Base-by-base conservation (phyloP, 53 echinoderm and acorn worm genomes). In the Henricia sp. region DNA sequence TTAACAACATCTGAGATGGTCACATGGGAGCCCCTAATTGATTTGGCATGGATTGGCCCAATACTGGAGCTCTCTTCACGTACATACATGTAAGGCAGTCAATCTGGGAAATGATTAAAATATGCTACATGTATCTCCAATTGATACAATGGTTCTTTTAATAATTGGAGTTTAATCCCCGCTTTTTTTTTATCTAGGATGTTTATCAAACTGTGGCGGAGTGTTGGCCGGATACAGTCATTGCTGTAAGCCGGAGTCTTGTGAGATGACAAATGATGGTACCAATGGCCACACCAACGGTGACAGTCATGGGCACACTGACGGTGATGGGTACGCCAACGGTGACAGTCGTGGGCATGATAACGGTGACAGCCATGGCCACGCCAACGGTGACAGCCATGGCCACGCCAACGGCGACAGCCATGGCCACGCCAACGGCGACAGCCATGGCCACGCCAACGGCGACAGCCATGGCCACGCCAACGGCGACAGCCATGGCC, bases 181-280 rank as follows among this genome's bases (percentile, higher is more conserved):
- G 26, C 60, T 26, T 21, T 59, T 1, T 4, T 11, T 53, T 77
- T 53, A 65, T 74, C 0, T 58, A 95, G 95, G 93, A 57, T 96
- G 96, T 70, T 50, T 87, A 28, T 89, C 91, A 35, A 91, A 89
- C 43, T 90, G 90, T 73, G 96, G 96, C 16, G 93, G 91, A 0
- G 53, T 70, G 19, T 32, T 93, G 43, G 82, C 67, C 1, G 91
- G 93, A 2, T 88, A 93, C 84, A 83, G 76, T 38, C 95, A 93
- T 58, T 95, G 95, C 46, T 38, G n/a, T n/a, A n/a, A 68, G 53
- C 37, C 44, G 65, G n/a, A n/a, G n/a, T n/a, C n/a, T n/a, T n/a
- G n/a, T n/a, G n/a, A n/a, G n/a, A n/a, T n/a, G n/a, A n/a, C n/a
- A n/a, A n/a, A n/a, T n/a, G n/a, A n/a, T n/a, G n/a, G n/a, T n/a